These are phyloP conservation scores for Xylocampa areola DNA, from an alignment of 2,888 invertebrate species.

Conservation along the genomic window DNA sequence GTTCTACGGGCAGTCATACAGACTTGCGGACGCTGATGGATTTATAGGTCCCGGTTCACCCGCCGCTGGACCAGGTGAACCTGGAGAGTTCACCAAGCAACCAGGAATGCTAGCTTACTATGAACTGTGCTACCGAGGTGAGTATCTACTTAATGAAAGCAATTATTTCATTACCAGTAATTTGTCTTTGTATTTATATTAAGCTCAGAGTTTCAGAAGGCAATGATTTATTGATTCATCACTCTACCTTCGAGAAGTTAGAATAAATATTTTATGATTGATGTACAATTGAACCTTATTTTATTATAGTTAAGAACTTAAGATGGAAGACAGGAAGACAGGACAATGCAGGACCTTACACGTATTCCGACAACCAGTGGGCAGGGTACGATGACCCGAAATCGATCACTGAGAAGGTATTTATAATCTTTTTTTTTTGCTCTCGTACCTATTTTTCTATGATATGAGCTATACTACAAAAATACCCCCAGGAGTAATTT, in stretches of 20 bases:
- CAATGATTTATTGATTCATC: no score
- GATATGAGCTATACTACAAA: no score
- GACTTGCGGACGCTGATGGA: constrained; percentile 86
- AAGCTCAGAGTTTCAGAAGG: no score
- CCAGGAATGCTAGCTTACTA: constrained; percentile 97
- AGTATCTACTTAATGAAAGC: constrained; percentile 16
- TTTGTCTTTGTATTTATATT: no score
- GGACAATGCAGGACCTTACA: constrained; percentile 93
- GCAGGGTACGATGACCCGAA: constrained; percentile 96
- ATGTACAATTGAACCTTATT: background rate
- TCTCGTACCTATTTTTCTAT: background rate
- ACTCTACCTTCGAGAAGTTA: no score
- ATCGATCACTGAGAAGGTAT: constrained; percentile 93
- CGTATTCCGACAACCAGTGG: constrained; percentile 95
- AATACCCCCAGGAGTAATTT: no score
- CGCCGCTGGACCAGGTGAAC: constrained; percentile 93
- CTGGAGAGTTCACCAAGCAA: constrained; percentile 95
- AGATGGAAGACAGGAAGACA: constrained; percentile 92
- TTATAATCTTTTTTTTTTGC: background rate
- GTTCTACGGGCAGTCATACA: constrained; percentile 96
- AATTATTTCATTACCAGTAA: no score
- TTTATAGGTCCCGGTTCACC: constrained; percentile 90
- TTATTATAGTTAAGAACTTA: constrained; percentile 88
- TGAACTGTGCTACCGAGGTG: constrained; percentile 93
- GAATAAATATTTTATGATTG: no score